phyloP scores from a whole-genome alignment of 2,888 invertebrate species.

The Anagyrus pseudococci region DNA sequence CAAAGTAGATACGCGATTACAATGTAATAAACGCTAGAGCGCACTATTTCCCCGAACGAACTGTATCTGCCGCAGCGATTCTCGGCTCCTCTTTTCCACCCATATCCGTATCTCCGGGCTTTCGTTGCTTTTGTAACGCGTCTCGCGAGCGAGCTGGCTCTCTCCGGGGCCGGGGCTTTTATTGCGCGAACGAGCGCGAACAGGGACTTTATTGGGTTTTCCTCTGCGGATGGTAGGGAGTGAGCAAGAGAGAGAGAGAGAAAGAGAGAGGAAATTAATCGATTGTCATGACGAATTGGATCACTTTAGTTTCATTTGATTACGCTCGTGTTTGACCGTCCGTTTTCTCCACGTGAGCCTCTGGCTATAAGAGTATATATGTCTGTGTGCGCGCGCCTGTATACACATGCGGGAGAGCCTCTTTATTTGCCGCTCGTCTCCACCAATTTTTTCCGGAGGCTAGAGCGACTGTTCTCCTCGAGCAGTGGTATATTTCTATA shows the following conservation, averaged over 20 bases:
- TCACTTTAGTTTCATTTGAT: conserved; percentile 6
- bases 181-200: conserved; percentile 6
- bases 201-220: conserved; percentile 18
- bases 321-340: background rate
- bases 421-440: background rate
- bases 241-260: background rate
- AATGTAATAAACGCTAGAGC: no score
- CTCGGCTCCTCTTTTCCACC: no score
- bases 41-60: no score
- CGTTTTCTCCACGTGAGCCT: background rate
- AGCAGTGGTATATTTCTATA: no score
- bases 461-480: no score
- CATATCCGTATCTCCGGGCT: no score
- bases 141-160: conserved; percentile 3
- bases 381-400: no score
- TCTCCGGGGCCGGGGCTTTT: conserved; percentile 19
- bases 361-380: background rate
- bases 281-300: conserved; percentile 28
- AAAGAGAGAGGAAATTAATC: conserved; percentile 9
- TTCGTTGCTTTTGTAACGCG: no score
- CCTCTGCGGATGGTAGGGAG: conserved; percentile 12
- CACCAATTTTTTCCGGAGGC: background rate
- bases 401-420: background rate
- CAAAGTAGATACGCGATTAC: no score
- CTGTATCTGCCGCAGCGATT: no score